phyloP scores from a whole-genome alignment of 2,888 invertebrate genomes.

The Cistogaster globosa region DNA sequence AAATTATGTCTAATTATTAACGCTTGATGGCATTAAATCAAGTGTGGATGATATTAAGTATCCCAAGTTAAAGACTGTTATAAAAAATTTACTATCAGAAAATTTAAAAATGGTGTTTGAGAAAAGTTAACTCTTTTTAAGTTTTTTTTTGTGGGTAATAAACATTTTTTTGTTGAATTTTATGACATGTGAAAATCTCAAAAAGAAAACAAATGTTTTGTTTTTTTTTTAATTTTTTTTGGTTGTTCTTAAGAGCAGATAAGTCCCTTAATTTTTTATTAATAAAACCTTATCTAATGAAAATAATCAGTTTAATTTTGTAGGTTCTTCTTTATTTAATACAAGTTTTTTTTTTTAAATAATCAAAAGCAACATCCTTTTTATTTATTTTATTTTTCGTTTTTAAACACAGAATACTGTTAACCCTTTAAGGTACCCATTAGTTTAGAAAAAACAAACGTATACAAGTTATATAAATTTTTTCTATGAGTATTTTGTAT shows the following conservation, averaged over 20 bases:
- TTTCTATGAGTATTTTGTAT: too few relatives aligned
- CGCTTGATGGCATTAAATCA: constrained; percentile 62
- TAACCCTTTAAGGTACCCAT: constrained; percentile 37
- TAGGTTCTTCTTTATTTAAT: constrained; percentile 10
- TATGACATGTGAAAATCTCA: constrained; percentile 46
- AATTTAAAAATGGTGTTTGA: constrained; percentile 62
- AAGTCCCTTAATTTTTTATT: constrained; percentile 66
- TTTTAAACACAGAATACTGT: constrained; percentile 18
- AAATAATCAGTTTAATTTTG: constrained; percentile 55
- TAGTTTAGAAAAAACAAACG: neutral
- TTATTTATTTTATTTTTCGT: constrained; percentile 37
- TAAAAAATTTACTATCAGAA: neutral
- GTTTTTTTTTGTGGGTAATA: constrained; percentile 36
- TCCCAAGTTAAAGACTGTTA: constrained; percentile 3
- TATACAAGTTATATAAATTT: too few relatives aligned
- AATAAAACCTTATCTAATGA: constrained; percentile 68
- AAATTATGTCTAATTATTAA: constrained; percentile 62
- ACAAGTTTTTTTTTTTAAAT: constrained; percentile 40
- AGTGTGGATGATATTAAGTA: constrained; percentile 69
- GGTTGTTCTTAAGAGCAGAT: constrained; percentile 42
- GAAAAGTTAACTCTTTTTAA: constrained; percentile 40
- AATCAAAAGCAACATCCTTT: constrained; percentile 60
- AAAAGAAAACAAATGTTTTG: constrained; percentile 10
- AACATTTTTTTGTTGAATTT: constrained; percentile 63
- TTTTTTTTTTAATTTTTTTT: constrained; percentile 1